Conservation (phyloP, 2,113 vertebrate genomes). For the Corvus moneduloides region DNA sequence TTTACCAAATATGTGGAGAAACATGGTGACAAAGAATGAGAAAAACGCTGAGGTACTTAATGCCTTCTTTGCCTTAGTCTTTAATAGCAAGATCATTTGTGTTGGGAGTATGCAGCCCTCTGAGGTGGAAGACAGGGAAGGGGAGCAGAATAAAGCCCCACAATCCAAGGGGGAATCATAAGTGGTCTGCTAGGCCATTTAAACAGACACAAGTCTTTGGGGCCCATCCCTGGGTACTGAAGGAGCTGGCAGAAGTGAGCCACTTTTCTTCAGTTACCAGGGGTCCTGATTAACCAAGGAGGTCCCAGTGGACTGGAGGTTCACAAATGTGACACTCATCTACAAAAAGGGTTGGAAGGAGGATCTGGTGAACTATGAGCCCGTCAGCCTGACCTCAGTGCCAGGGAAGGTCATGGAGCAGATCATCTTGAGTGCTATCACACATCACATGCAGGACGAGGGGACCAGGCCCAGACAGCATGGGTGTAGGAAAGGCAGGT, state of each 20-base stretch:
- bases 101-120: neutral
- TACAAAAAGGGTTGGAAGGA: neutral
- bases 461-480: neutral
- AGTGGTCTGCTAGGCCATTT: neutral
- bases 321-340: neutral
- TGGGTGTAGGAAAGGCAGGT: neutral
- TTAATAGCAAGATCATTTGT: neutral
- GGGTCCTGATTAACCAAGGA: neutral
- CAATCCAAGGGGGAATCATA: too few relatives aligned
- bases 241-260: neutral
- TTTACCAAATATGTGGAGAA: neutral
- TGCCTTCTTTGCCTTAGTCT: neutral
- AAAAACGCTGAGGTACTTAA: neutral
- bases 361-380: neutral
- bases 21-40: neutral
- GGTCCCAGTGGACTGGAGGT: neutral
- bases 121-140: neutral
- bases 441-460: neutral
- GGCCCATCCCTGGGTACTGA: too few relatives aligned
- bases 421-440: neutral
- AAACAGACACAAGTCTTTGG: neutral
- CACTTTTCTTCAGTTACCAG: neutral
- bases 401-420: neutral
- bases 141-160: neutral
- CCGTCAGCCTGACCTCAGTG: neutral